Evolutionary conservation across 1,140 invertebrate genomes (phyloP), one percentile per base, ranked within the genome.

Genomic region (Gonatopus flavifemur): DNA sequence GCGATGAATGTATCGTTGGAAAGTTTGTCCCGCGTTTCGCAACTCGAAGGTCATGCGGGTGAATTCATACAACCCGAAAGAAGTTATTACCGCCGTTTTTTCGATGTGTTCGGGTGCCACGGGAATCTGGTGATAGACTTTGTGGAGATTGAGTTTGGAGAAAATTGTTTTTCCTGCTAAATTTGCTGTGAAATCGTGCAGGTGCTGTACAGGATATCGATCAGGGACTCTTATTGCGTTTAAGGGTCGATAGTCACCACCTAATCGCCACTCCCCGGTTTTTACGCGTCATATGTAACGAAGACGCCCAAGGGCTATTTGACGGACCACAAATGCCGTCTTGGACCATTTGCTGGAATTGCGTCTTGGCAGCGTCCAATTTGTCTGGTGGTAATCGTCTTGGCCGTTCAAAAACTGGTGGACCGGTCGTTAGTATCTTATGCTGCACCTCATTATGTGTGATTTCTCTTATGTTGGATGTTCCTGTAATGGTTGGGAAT

Each of bases 231-330:
- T 28, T 28, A 28, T 12, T 6, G 25, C 6, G 25, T 28, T 28
- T 6, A 28, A n/a, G n/a, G n/a, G n/a, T n/a, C n/a, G n/a, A n/a
- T n/a, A n/a, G n/a, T n/a, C n/a, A n/a, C n/a, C n/a, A 12, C 25
- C 25, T 6, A 28, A 6, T 28, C 25, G 6, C 25, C 25, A 28
- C 25, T 28, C 25, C 25, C 25, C 25, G 25, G 6, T 12, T 12
- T 28, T 28, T 28, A n/a, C n/a, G n/a, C n/a, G n/a, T n/a, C n/a
- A n/a, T 18, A 13, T 44, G 41, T 21, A 44, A 10, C 10, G 41
- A 16, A 7, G 41, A 44, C 1, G 41, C 18, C 41, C 19, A 44
- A 7, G 18, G 30, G 19, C 41, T 44, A 2, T 44, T 44, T 2
- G 30, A 44, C 4, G 18, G 8, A 2, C 1, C 1, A 12, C 21